Evolutionary conservation across 1,140 invertebrate genomes (phyloP).

Genomic region (Trachelipus rathkii): DNA sequence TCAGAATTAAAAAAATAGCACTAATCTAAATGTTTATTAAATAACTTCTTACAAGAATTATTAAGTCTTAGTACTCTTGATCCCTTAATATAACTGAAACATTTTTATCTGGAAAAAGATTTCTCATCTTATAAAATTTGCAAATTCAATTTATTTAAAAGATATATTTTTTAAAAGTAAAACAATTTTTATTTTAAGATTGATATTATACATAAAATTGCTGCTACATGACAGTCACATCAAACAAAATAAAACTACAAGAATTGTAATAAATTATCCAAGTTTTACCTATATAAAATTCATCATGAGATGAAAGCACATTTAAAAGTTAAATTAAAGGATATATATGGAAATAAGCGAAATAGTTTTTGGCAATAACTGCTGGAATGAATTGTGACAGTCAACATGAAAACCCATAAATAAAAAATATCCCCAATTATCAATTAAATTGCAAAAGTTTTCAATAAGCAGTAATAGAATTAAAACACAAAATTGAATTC

Average conservation of each 20-base stretch:
- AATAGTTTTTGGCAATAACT: no score
- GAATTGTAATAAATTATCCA: neutral
- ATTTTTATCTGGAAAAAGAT: neutral
- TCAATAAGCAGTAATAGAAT: no score
- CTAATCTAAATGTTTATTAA: neutral
- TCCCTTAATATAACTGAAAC: neutral
- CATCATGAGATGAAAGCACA: neutral
- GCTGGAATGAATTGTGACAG: no score
- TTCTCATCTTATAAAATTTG: neutral
- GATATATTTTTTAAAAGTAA: neutral
- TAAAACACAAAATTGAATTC: no score
- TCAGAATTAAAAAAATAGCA: neutral
- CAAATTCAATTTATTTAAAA: neutral
- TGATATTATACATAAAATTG: neutral
- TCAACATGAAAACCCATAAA: no score
- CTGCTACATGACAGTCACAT: neutral
- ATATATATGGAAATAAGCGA: no score
- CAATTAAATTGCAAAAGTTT: no score
- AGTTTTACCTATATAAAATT: neutral
- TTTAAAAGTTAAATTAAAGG: no score
- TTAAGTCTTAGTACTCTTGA: neutral
- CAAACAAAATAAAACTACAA: neutral
- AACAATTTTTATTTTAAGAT: neutral
- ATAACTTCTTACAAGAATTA: conserved; percentile 5
- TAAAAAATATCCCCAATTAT: no score